These are phyloP conservation scores for Tribolium freemani DNA, from an alignment of 2,888 invertebrate genomes.

Conservation along the genomic window DNA sequence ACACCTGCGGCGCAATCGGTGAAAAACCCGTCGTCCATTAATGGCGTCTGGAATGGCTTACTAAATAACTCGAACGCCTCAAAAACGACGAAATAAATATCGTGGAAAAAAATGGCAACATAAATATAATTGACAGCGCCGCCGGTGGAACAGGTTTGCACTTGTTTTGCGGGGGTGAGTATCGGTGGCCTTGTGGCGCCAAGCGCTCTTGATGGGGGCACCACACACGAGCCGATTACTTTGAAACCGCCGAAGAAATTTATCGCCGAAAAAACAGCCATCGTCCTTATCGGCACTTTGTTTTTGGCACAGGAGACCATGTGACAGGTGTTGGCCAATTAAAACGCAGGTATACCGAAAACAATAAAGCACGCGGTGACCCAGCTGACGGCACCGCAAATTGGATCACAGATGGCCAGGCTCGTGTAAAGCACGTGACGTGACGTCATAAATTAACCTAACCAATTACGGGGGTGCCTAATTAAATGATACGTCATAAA, in stretches of 20 bases:
- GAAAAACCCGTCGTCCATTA: constrained; percentile 47
- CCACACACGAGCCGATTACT: constrained; percentile 38
- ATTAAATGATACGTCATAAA: constrained; percentile 62
- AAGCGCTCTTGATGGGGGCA: constrained; percentile 26
- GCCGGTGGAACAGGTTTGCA: constrained; percentile 50
- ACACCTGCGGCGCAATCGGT: constrained; percentile 16
- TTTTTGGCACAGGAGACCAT: neutral
- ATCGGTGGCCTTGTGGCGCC: constrained; percentile 41
- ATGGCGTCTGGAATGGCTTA: constrained; percentile 52
- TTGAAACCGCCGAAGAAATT: constrained; percentile 21
- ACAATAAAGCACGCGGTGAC: constrained; percentile 55
- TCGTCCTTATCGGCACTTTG: constrained; percentile 22
- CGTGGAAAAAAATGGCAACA: constrained; percentile 48
- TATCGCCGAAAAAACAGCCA: constrained; percentile 10
- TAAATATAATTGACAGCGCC: constrained; percentile 52
- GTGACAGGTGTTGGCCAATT: constrained; percentile 42
- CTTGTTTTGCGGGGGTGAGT: constrained; percentile 42
- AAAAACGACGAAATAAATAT: constrained; percentile 29
- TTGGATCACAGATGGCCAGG: constrained; percentile 63
- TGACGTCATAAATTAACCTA: constrained; percentile 59
- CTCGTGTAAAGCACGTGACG: constrained; percentile 64
- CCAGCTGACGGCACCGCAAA: constrained; percentile 51
- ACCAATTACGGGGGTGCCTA: constrained; percentile 60
- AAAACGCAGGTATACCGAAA: constrained; percentile 45
- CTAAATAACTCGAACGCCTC: constrained; percentile 48